Base-by-base conservation (phyloP, 2,113 vertebrate species). In the Etia nguti region DNA sequence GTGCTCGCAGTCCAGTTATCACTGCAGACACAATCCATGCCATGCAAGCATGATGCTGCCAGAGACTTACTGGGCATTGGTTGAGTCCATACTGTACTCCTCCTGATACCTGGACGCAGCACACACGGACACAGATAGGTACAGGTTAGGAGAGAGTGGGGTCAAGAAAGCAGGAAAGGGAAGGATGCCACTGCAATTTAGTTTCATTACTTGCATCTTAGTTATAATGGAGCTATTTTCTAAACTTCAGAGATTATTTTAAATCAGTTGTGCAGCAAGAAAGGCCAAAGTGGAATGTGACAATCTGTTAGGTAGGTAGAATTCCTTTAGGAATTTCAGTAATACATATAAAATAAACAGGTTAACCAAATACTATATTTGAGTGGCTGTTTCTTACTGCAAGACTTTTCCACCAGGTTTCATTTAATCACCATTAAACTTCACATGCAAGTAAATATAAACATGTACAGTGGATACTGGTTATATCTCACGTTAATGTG, bases 81-180 rank as follows among this genome's bases (percentile, higher is more conserved):
- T 99, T 80, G 97, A 98, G 93, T 98, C 97, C 97, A 97, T 93
- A 96, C 98, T 98, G 97, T 98, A 97, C 90, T 98, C 98, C 95
- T 98, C 98, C 91, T 95, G 94, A 89, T 96, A 96, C 95, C 96
- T 96, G 93, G 83, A 94, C n/a, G 91, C 88, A 91, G 90, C 90
- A 96, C 90, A 96, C 92, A 94, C 59, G 93, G 89, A 94, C 86
- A 96, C 89, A 96, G 88, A 96, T 57, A 95, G 87, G 90, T 79
- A 95, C 24, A 92, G 84, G 85, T 93, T 94, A 93, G 85, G 91
- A 89, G 59, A 81, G 22, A 57, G 81, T 24, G 68, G 79, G 70
- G 48, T 80, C 2, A 10, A 57, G 38, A 75, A 80, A 79, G 86
- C 79, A 34, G 86, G 80, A 59, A 38, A 60, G 77, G 80, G 80